phyloP scores from a whole-genome alignment of 2,797 vertebrate genomes.

The Lates japonicus region DNA sequence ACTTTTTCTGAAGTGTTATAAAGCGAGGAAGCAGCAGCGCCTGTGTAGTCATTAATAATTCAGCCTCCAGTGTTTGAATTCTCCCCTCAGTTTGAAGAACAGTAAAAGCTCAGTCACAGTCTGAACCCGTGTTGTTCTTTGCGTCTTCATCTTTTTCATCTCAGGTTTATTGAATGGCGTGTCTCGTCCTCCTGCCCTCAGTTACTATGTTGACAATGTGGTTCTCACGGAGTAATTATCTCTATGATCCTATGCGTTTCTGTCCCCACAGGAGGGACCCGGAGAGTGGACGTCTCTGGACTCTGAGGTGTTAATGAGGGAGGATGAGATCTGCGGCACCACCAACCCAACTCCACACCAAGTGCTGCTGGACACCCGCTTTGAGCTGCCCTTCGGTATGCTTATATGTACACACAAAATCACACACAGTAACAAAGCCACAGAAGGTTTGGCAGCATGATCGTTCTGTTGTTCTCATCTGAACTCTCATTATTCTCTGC shows the following conservation, averaged over 20 bases:
- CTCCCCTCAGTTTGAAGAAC: slow-evolving; percentile 9
- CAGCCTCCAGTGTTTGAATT: slow-evolving; percentile 31
- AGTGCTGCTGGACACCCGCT: slow-evolving; percentile 95
- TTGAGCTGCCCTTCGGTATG: slow-evolving; percentile 96
- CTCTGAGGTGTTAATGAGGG: slow-evolving; percentile 95
- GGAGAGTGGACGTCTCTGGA: slow-evolving; percentile 94
- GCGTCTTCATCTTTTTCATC: background rate
- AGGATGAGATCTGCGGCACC: slow-evolving; percentile 95
- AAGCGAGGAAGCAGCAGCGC: slow-evolving; percentile 1
- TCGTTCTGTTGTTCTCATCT: background rate
- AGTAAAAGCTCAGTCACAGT: background rate
- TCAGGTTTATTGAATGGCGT: background rate
- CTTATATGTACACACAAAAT: background rate
- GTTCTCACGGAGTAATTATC: background rate
- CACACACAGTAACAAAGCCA: too few species aligned
- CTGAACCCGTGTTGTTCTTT: background rate
- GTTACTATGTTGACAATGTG: background rate
- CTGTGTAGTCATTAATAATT: slow-evolving; percentile 40
- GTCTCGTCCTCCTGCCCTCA: background rate
- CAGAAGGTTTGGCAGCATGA: background rate
- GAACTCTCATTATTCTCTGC: background rate
- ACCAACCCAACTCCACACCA: slow-evolving; percentile 94
- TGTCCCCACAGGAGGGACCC: slow-evolving; percentile 90
- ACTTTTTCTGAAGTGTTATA: slow-evolving; percentile 12
- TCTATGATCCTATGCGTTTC: slow-evolving; percentile 5